phyloP scores from a whole-genome alignment of 2,888 invertebrate genomes.

The Eledone cirrhosa region DNA sequence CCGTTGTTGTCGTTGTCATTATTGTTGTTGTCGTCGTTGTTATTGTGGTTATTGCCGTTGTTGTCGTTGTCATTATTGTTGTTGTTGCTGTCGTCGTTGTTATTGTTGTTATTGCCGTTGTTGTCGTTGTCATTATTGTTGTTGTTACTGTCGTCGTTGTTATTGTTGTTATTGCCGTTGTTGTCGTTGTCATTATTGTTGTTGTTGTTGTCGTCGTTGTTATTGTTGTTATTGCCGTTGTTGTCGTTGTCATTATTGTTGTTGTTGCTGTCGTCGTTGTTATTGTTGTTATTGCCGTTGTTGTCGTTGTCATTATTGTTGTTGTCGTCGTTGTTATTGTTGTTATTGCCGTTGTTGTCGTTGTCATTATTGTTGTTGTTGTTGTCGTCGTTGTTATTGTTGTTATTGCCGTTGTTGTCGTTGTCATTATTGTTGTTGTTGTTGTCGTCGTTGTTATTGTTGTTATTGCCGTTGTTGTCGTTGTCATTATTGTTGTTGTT shows the following conservation, averaged over 20 bases:
- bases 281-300: constrained; percentile 31
- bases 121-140: constrained; percentile 32
- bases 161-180: constrained; percentile 31
- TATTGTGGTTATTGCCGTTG: too few relatives aligned
- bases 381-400: not conserved
- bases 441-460: too few relatives aligned
- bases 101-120: constrained; percentile 32
- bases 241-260: constrained; percentile 33
- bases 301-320: constrained; percentile 33
- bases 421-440: too few relatives aligned
- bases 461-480: too few relatives aligned
- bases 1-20: too few relatives aligned
- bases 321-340: constrained; percentile 31
- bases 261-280: constrained; percentile 32
- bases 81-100: constrained; percentile 21
- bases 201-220: not conserved
- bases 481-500: too few relatives aligned
- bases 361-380: not conserved
- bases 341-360: constrained; percentile 29
- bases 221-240: constrained; percentile 22
- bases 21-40: too few relatives aligned
- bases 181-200: constrained; percentile 31
- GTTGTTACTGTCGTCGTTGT: constrained; percentile 34
- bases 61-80: not conserved
- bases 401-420: too few relatives aligned